A percentile compares a stretch with the other conserved stretches of the same genome.
Evolutionary conservation across 2,113 vertebrate genomes (phyloP).

Genomic region (Phylloscopus trochiloides): DNA sequence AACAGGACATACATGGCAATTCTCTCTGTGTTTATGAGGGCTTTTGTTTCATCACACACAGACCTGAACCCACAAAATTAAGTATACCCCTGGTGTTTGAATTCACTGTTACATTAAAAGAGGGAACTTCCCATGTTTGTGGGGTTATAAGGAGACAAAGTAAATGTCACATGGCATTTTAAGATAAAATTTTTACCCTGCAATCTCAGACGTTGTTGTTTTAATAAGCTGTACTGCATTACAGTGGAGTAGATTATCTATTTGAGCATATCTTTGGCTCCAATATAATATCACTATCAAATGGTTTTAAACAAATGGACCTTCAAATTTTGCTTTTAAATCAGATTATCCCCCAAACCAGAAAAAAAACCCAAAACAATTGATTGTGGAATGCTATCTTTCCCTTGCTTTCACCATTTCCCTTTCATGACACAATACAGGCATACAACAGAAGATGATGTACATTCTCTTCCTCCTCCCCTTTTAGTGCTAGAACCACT

Average conservation of each 20-base stretch:
- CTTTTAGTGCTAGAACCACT: slow-evolving; percentile 39
- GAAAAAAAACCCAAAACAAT: not conserved
- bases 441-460: not conserved
- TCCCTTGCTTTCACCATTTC: slow-evolving; percentile 12
- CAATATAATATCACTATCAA: not conserved
- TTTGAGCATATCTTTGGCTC: not conserved
- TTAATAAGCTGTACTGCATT: not conserved
- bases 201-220: not conserved
- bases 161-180: not conserved
- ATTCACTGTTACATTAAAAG: not conserved
- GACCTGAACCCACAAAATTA: not conserved
- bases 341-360: not conserved
- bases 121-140: not conserved
- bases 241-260: not conserved
- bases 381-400: not conserved
- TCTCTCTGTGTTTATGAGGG: not conserved
- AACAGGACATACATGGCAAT: accelerated
- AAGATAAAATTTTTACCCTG: not conserved
- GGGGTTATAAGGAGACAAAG: not conserved
- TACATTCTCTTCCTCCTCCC: slow-evolving; percentile 15
- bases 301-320: not conserved
- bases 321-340: not conserved
- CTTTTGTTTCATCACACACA: not conserved
- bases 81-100: not conserved
- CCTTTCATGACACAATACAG: slow-evolving; percentile 14